Conservation (phyloP, 2,888 invertebrate species). For the Gerosis bhagava region DNA sequence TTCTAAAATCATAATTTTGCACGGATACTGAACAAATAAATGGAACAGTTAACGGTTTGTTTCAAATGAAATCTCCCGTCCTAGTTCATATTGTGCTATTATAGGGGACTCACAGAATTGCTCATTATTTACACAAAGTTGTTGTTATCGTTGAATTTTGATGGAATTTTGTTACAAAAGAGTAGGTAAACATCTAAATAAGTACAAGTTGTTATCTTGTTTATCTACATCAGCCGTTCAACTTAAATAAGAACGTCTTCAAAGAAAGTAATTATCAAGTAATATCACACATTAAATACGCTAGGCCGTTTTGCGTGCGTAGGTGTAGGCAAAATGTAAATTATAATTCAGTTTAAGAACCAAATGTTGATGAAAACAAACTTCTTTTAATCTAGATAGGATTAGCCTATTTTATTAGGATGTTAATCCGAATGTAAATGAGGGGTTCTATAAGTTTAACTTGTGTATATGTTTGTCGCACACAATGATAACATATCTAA, state of each 20-base stretch:
- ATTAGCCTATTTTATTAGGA: too few relatives aligned
- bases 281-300: constrained; percentile 8
- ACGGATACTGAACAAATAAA: constrained; percentile 23
- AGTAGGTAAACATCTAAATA: constrained; percentile 33
- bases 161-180: constrained; percentile 30
- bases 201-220: constrained; percentile 19
- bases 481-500: too few relatives aligned
- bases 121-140: constrained; percentile 33
- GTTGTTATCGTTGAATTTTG: constrained; percentile 35
- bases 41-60: constrained; percentile 22
- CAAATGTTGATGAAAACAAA: too few relatives aligned
- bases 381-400: too few relatives aligned
- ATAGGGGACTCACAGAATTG: constrained; percentile 13
- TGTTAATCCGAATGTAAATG: too few relatives aligned
- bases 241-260: constrained; percentile 12
- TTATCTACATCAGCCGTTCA: constrained; percentile 13
- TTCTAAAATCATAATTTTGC: constrained; percentile 21
- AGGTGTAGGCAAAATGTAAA: too few relatives aligned
- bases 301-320: too few relatives aligned
- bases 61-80: constrained; percentile 18
- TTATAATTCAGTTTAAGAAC: too few relatives aligned
- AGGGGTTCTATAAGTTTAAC: too few relatives aligned
- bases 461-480: too few relatives aligned
- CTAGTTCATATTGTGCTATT: constrained; percentile 17
- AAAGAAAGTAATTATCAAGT: constrained; percentile 12